Conservation (phyloP, 2,113 vertebrate species). For the Diadophis punctatus region DNA sequence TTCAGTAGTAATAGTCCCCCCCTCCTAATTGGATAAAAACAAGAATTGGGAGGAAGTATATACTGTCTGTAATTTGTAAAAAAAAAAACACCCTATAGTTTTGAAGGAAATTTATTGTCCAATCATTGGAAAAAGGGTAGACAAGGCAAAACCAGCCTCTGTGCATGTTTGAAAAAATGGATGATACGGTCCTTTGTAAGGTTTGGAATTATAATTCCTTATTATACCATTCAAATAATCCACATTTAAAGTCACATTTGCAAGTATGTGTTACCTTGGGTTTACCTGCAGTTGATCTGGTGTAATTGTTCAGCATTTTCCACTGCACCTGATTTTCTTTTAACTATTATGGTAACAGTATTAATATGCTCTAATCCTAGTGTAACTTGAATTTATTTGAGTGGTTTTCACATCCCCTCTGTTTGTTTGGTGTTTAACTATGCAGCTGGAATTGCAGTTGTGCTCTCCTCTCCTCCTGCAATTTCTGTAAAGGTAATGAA, state of each 20-base stretch:
- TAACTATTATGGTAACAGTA: background rate
- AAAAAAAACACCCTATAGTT: background rate
- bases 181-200: background rate
- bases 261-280: background rate
- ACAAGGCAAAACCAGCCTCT: background rate
- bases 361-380: background rate
- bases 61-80: background rate
- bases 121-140: background rate
- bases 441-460: background rate
- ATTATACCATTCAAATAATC: background rate
- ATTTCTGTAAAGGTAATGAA: background rate
- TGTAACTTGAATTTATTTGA: background rate
- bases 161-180: background rate
- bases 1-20: background rate
- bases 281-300: background rate
- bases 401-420: background rate
- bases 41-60: background rate
- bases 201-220: background rate
- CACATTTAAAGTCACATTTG: background rate
- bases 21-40: background rate
- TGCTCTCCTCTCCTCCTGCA: background rate
- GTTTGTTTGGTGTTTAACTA: no score
- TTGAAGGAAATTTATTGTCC: background rate
- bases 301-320: background rate
- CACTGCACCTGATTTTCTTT: background rate